A percentile compares a stretch with the other conserved stretches of the same genome.
phyloP scores from a whole-genome alignment of 2,888 invertebrate species.

The Parnassius orleans region DNA sequence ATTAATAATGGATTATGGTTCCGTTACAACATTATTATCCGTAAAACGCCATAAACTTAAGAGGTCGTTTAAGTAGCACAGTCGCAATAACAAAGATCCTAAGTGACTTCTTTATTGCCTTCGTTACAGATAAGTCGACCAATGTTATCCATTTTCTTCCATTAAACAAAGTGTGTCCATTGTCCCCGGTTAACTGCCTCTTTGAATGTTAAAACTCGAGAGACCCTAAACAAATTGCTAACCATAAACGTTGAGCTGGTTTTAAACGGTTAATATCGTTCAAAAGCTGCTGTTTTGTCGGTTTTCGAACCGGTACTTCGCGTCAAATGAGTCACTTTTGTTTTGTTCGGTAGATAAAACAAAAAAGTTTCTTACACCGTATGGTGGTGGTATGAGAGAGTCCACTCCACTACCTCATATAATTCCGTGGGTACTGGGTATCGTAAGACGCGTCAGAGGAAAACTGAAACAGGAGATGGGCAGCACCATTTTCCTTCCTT shows the following conservation, averaged over 20 bases:
- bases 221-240: conserved; percentile 33
- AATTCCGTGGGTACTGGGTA: too few relatives aligned
- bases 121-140: conserved; percentile 60
- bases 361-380: too few relatives aligned
- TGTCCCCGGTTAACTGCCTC: conserved; percentile 50
- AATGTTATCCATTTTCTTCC: conserved; percentile 62
- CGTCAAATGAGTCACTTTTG: too few relatives aligned
- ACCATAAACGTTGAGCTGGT: conserved; percentile 1
- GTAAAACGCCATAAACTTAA: conserved; percentile 30
- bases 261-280: too few relatives aligned
- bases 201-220: conserved; percentile 31
- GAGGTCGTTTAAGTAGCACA: conserved; percentile 44
- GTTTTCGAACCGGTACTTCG: too few relatives aligned
- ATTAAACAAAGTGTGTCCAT: conserved; percentile 68
- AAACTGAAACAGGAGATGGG: too few relatives aligned
- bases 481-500: too few relatives aligned
- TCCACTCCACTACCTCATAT: too few relatives aligned
- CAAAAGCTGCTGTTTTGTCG: too few relatives aligned
- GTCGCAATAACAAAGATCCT: conserved; percentile 56
- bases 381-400: too few relatives aligned
- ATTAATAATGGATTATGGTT: conserved; percentile 8
- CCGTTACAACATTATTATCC: conserved; percentile 30
- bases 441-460: too few relatives aligned
- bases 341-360: too few relatives aligned
- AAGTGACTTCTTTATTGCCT: conserved; percentile 68